These are phyloP conservation scores for Drosophila flavopinicola DNA, from an alignment of 2,888 invertebrate genomes.

Conservation along the genomic window DNA sequence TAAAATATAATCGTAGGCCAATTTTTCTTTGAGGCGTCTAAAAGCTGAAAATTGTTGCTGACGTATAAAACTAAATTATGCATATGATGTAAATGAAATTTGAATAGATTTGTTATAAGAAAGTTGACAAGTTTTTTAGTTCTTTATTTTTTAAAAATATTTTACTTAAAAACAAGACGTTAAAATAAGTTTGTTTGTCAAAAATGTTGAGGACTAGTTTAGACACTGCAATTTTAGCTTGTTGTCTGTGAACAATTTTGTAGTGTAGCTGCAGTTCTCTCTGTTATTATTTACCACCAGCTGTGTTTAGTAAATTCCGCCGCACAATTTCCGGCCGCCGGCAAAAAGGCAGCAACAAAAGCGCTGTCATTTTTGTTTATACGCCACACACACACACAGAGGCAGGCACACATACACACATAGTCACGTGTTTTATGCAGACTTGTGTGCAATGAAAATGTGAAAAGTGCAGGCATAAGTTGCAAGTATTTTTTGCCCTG, in stretches of 20 bases:
- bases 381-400: constrained; percentile 4
- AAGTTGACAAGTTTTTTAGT: too few species aligned
- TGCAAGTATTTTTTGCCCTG: constrained; percentile 58
- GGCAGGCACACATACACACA: constrained; percentile 17
- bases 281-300: constrained; percentile 12
- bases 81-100: too few species aligned
- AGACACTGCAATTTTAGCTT: too few species aligned
- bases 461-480: constrained; percentile 68
- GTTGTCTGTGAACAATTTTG: constrained; percentile 18
- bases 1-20: background rate
- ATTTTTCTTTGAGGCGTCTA: too few species aligned
- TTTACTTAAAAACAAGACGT: too few species aligned
- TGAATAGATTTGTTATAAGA: too few species aligned
- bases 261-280: constrained; percentile 14
- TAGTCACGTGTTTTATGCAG: constrained; percentile 9
- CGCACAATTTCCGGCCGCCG: constrained; percentile 60
- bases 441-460: constrained; percentile 61
- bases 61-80: background rate
- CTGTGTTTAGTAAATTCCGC: constrained; percentile 44
- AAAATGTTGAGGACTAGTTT: too few species aligned
- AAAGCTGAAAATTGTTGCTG: too few species aligned
- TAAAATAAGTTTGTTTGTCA: too few species aligned
- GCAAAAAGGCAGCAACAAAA: constrained; percentile 38
- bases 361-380: constrained; percentile 35
- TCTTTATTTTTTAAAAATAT: too few species aligned